Conservation (phyloP, 92 coral and sea anemone genomes). For the Blastomussa wellsi region DNA sequence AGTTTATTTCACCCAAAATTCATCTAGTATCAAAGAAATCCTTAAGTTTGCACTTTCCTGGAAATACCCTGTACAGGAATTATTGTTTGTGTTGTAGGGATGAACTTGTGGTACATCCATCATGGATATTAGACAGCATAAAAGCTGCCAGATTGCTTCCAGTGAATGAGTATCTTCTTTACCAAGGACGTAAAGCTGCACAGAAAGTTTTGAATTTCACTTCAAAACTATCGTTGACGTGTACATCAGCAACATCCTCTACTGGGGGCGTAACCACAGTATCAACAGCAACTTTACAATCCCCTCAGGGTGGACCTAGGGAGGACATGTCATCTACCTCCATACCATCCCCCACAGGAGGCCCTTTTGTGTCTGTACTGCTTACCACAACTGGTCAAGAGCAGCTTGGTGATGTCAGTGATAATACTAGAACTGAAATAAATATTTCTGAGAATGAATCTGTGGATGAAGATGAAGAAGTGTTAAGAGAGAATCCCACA, state of each 20-base stretch:
- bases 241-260: not conserved
- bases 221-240: conserved; percentile 16
- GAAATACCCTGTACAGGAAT: not conserved
- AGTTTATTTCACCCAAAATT: not conserved
- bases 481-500: not conserved
- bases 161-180: conserved; percentile 76
- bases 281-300: not conserved
- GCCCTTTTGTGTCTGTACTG: not conserved
- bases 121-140: conserved; percentile 94
- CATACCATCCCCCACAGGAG: conserved; percentile 9
- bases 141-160: conserved; percentile 69
- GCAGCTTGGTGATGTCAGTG: not conserved
- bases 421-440: not conserved
- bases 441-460: not conserved
- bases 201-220: conserved; percentile 62
- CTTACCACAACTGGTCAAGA: not conserved
- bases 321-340: conserved; percentile 3
- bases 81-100: conserved; percentile 46
- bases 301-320: conserved; percentile 15
- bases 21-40: not conserved
- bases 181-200: conserved; percentile 64
- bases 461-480: not conserved
- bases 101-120: conserved; percentile 91
- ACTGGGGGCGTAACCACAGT: not conserved
- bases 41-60: not conserved